Conservation (phyloP, 2,888 invertebrate species). For the Lochmaea capreae region DNA sequence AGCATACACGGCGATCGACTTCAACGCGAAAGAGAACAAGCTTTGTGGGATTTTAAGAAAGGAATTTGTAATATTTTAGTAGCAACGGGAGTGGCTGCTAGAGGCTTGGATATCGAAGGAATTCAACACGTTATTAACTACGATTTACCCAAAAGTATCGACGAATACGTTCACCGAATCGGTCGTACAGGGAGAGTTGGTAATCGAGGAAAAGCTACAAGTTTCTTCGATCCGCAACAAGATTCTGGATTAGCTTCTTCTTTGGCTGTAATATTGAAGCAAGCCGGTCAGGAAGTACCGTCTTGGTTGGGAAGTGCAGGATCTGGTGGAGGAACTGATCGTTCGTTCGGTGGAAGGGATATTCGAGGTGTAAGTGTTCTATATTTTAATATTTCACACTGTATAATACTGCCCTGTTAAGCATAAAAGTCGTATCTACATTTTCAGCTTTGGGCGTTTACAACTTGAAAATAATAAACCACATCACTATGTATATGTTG, state of each 20-base stretch:
- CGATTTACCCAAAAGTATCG: slow-evolving; percentile 89
- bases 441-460: too few species aligned
- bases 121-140: slow-evolving; percentile 92
- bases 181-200: slow-evolving; percentile 94
- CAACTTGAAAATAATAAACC: too few species aligned
- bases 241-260: slow-evolving; percentile 74
- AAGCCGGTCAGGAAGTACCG: slow-evolving; percentile 84
- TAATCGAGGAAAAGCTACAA: slow-evolving; percentile 87
- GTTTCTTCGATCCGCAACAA: slow-evolving; percentile 77
- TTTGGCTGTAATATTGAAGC: slow-evolving; percentile 79
- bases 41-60: slow-evolving; percentile 82
- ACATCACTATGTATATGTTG: too few species aligned
- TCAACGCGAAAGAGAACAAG: slow-evolving; percentile 80
- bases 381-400: not conserved
- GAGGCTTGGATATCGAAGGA: slow-evolving; percentile 91
- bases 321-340: slow-evolving; percentile 66
- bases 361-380: slow-evolving; percentile 70
- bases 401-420: not conserved
- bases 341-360: slow-evolving; percentile 79
- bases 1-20: slow-evolving; percentile 81
- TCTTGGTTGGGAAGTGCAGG: slow-evolving; percentile 74
- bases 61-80: slow-evolving; percentile 81
- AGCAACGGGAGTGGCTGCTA: slow-evolving; percentile 94
- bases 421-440: too few species aligned
- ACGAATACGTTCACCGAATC: slow-evolving; percentile 95